Evolutionary conservation across 2,113 vertebrate genomes (phyloP).

Genomic region (Pelobates fuscus): DNA sequence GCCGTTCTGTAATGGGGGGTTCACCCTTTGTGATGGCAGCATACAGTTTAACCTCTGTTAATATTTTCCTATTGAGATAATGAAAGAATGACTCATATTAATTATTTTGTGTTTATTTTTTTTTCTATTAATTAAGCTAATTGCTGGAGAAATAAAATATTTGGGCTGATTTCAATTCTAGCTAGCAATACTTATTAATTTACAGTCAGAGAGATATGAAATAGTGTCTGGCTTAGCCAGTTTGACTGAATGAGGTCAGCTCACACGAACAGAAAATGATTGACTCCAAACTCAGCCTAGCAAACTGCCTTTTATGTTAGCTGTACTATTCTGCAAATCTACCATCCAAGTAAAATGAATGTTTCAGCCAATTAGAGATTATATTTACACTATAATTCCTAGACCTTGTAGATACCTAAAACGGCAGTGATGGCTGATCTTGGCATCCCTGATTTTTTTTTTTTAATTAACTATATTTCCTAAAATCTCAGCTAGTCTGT

Average conservation of each 20-base stretch:
- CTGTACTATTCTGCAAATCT: conserved; percentile 27
- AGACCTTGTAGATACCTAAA: not conserved
- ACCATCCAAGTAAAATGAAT: conserved; percentile 23
- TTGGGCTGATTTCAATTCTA: conserved; percentile 14
- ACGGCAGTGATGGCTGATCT: too few species aligned
- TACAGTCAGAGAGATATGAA: conserved; percentile 39
- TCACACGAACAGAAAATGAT: conserved; percentile 41
- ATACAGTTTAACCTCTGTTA: too few species aligned
- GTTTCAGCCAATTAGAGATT: conserved; percentile 36
- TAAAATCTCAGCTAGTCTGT: too few species aligned
- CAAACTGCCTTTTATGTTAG: conserved; percentile 35
- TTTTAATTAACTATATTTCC: too few species aligned
- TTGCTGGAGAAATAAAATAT: not conserved
- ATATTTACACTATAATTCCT: not conserved
- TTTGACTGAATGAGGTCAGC: conserved; percentile 49
- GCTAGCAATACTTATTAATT: conserved; percentile 23
- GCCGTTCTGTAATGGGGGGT: too few species aligned
- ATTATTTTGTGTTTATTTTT: too few species aligned
- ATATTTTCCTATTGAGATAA: too few species aligned
- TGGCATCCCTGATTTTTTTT: too few species aligned
- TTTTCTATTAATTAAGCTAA: too few species aligned
- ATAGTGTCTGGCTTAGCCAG: conserved; percentile 40
- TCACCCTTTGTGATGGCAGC: too few species aligned
- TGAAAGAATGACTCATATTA: too few species aligned
- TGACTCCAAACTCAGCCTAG: conserved; percentile 31